Evolutionary conservation across 2,113 vertebrate species (phyloP).

Genomic region (Oryzias melastigma): DNA sequence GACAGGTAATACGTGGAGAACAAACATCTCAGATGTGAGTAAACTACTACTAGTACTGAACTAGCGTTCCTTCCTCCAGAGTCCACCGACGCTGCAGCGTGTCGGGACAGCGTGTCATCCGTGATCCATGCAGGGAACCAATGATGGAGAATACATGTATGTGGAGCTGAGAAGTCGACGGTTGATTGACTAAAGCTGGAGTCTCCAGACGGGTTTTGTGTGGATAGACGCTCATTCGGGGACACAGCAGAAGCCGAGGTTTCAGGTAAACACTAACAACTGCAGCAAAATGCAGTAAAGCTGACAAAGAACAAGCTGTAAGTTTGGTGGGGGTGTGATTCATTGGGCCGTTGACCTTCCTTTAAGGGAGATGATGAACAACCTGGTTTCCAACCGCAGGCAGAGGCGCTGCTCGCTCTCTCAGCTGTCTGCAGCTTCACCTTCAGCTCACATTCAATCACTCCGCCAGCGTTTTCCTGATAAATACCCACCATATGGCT

Average conservation of each 20-base stretch:
- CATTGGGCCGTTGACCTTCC: slow-evolving; percentile 74
- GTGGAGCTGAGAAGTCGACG: no score
- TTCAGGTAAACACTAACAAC: slow-evolving; percentile 36
- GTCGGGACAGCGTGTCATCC: no score
- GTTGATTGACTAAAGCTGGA: no score
- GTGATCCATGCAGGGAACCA: no score
- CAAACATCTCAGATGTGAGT: no score
- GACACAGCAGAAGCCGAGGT: slow-evolving; percentile 40
- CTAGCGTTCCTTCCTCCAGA: no score
- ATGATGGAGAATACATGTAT: no score
- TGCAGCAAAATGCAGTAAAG: slow-evolving; percentile 59
- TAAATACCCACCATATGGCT: slow-evolving; percentile 73
- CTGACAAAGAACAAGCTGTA: slow-evolving; percentile 69
- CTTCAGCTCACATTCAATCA: slow-evolving; percentile 78
- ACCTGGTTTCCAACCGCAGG: slow-evolving; percentile 59
- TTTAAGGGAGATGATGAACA: slow-evolving; percentile 74
- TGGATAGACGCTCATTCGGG: slow-evolving; percentile 22
- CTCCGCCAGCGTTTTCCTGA: slow-evolving; percentile 61
- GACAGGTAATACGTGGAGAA: no score
- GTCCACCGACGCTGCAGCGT: no score
- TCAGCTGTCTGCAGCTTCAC: slow-evolving; percentile 69
- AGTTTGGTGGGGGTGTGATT: slow-evolving; percentile 68
- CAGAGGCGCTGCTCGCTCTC: slow-evolving; percentile 49
- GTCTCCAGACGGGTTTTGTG: neutral
- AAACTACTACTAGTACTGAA: no score